These are phyloP conservation scores for Scotopteryx bipunctaria DNA, from an alignment of 2,888 invertebrate genomes.

Conservation along the genomic window DNA sequence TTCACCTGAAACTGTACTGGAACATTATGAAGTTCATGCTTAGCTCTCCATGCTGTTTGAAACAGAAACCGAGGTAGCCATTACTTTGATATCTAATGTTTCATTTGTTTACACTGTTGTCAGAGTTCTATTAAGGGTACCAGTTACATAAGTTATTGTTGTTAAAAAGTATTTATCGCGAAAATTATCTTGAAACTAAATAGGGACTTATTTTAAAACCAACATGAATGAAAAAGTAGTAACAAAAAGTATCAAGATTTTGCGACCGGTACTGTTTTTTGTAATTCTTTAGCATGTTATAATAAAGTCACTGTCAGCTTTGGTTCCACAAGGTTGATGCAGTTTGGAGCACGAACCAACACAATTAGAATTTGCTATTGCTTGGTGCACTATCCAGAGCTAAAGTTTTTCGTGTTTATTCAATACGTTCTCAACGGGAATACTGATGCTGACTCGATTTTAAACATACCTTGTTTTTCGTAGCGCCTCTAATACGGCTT, in stretches of 20 bases:
- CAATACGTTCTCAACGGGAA: constrained; percentile 17
- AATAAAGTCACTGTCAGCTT: not conserved
- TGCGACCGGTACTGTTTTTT: no score
- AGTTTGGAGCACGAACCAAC: constrained; percentile 43
- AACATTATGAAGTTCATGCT: not conserved
- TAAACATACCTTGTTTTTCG: not conserved
- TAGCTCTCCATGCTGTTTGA: not conserved
- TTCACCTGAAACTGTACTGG: not conserved
- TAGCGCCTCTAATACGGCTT: not conserved
- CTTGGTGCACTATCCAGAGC: constrained; percentile 24
- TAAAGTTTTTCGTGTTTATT: constrained; percentile 28
- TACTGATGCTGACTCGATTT: constrained; percentile 2
- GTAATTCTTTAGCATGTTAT: not conserved
- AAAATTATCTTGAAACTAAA: no score
- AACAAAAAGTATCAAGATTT: no score
- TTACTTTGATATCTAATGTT: not conserved
- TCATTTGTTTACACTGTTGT: no score
- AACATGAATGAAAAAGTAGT: no score
- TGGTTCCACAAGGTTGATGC: constrained; percentile 37
- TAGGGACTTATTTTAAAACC: no score
- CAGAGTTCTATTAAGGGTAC: no score
- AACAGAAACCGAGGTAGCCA: not conserved
- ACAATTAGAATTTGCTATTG: constrained; percentile 56
- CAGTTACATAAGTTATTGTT: no score
- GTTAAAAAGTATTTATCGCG: no score